phyloP scores from a whole-genome alignment of 2,113 vertebrate species.

The Anguilla rostrata region DNA sequence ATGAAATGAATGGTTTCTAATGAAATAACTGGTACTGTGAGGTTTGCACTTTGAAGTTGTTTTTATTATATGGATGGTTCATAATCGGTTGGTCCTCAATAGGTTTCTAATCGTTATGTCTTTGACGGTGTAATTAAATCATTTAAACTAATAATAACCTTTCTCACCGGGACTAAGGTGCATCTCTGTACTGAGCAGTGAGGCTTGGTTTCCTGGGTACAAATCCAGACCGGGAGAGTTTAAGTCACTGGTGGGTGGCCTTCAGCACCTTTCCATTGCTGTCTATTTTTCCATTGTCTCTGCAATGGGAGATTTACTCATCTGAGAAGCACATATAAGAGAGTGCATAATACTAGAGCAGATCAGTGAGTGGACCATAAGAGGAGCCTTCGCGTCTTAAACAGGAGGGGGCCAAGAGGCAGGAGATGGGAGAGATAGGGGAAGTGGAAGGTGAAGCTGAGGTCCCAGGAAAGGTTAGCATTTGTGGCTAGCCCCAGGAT shows the following conservation, averaged over 20 bases:
- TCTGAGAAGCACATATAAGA: neutral
- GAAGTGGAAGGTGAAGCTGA: neutral
- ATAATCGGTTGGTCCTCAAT: too few relatives aligned
- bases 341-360: neutral
- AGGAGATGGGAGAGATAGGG: neutral
- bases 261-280: neutral
- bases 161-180: neutral
- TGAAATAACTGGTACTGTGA: neutral
- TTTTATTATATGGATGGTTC: too few relatives aligned
- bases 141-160: too few relatives aligned
- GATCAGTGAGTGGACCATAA: neutral
- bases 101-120: too few relatives aligned
- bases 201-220: neutral
- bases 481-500: slow-evolving; percentile 16
- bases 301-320: neutral
- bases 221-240: neutral
- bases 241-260: neutral
- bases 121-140: too few relatives aligned
- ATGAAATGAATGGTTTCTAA: neutral
- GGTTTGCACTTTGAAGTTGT: too few relatives aligned
- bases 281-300: neutral
- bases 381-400: neutral
- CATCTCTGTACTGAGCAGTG: neutral
- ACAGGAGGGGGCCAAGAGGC: neutral
- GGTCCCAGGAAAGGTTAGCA: neutral